Evolutionary conservation across 2,888 invertebrate species (phyloP).

Genomic region (Exephanes ischioxanthus): DNA sequence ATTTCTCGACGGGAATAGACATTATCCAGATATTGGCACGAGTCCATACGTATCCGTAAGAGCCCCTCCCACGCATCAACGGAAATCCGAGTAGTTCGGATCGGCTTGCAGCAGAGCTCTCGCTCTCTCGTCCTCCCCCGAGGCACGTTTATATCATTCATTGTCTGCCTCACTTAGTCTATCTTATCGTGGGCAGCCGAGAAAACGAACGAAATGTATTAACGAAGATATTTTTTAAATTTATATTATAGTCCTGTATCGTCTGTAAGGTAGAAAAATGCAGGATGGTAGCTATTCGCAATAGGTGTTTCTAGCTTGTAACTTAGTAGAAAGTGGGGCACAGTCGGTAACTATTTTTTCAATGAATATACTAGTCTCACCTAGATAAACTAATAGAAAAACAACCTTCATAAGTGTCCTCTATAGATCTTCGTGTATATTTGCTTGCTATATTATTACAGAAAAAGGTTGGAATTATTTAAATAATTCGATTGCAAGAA

Average conservation of each 20-base stretch:
- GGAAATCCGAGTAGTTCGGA: constrained; percentile 63
- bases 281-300: background rate
- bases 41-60: constrained; percentile 67
- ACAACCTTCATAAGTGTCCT: too few relatives aligned
- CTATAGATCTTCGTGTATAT: too few relatives aligned
- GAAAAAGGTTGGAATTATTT: too few relatives aligned
- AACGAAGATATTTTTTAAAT: background rate
- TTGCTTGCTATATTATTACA: too few relatives aligned
- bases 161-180: constrained; percentile 1
- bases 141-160: constrained; percentile 10
- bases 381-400: too few relatives aligned
- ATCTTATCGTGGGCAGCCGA: background rate
- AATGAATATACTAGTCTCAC: too few relatives aligned
- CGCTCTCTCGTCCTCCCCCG: background rate
- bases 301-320: background rate
- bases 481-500: too few relatives aligned
- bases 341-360: too few relatives aligned
- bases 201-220: background rate
- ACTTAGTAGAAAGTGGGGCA: background rate
- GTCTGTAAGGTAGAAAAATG: background rate
- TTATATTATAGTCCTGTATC: background rate
- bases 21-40: constrained; percentile 73
- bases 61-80: constrained; percentile 66
- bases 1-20: constrained; percentile 67
- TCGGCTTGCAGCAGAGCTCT: constrained; percentile 41